Base-by-base conservation (phyloP, 2,113 vertebrate genomes). In the Pyxicephalus adspersus region DNA sequence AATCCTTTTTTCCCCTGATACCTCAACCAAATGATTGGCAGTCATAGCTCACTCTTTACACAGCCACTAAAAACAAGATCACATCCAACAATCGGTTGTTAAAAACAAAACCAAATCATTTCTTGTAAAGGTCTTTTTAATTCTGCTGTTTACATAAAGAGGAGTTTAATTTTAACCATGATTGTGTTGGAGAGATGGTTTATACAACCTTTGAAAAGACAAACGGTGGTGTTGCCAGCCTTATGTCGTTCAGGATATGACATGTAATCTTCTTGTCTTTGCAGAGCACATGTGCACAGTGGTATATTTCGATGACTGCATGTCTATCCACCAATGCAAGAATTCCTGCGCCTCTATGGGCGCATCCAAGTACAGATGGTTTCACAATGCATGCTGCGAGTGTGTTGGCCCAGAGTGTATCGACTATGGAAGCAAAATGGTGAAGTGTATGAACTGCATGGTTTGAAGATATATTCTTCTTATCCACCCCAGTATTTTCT, bases 361-460 rank as follows among this genome's bases (percentile, higher is more conserved):
- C 26, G 97, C 97, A 3, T 98, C 98, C 83, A 99, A 99, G 80
- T 99, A 99, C 84, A 95, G 97, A 77, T 99, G 98, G 98, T 99
- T 99, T 85, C 98, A 99, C 90, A 99, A 99, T 26, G 98, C 98
- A 85, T 99, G 98, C 94, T 99, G 98, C 7, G 96, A 99, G 90
- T 99, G 98, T 82, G 94, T 99, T 1, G 98, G 98, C 0, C 98
- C 98, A 0, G 97, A 99, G 79, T 99, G 98, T 68, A 92, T 98
- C 51, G 97, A 99, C 90, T 99, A 99, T 0, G 98, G 98, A 86
- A 99, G 97, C 86, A 99, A 98, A 87, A 91, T 93, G 8, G 97
- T 99, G 83, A 97, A 98, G 84, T 99, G 98, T 86, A 95, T 96
- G 94, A 98, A 98, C 93, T 99, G 98, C 90, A 96, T 99, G 86